A percentile compares a stretch with the other conserved stretches of the same genome.
These are phyloP conservation scores for Pseudomugil tenellus DNA, from an alignment of 2,797 vertebrate species.

Conservation along the genomic window DNA sequence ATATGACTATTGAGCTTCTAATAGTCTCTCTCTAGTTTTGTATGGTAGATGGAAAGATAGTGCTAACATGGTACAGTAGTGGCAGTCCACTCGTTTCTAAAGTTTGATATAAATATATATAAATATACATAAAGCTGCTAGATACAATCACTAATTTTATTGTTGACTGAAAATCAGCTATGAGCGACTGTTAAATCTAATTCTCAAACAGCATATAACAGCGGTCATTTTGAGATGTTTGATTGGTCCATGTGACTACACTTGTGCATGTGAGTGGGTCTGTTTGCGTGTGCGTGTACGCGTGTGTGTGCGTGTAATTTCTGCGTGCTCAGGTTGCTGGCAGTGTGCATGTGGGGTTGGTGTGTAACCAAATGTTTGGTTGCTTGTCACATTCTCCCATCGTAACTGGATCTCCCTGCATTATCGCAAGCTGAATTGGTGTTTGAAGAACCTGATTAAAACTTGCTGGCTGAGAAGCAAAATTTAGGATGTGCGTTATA, in stretches of 20 bases:
- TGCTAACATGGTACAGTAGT: slow-evolving; percentile 85
- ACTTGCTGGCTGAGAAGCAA: slow-evolving; percentile 94
- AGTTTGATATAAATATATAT: slow-evolving; percentile 62
- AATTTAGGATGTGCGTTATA: slow-evolving; percentile 84
- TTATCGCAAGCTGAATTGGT: slow-evolving; percentile 85
- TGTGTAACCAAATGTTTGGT: slow-evolving; percentile 72
- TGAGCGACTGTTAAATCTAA: slow-evolving; percentile 86
- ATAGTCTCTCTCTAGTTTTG: slow-evolving; percentile 94
- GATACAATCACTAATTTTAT: slow-evolving; percentile 90
- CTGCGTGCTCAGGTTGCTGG: slow-evolving; percentile 25
- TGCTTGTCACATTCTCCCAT: slow-evolving; percentile 72
- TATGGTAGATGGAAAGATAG: slow-evolving; percentile 84
- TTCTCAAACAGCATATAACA: slow-evolving; percentile 76
- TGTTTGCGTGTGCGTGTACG: slow-evolving; percentile 19
- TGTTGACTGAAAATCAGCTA: slow-evolving; percentile 83
- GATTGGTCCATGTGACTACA: slow-evolving; percentile 54
- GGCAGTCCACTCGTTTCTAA: slow-evolving; percentile 85
- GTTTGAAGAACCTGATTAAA: slow-evolving; percentile 89
- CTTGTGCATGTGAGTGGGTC: slow-evolving; percentile 50
- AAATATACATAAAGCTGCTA: slow-evolving; percentile 87
- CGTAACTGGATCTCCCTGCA: slow-evolving; percentile 79
- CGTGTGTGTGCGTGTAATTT: not conserved
- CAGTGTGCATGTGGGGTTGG: slow-evolving; percentile 48
- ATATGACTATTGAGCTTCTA: slow-evolving; percentile 89
- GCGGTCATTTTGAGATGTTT: slow-evolving; percentile 58